These are phyloP conservation scores for Craseonycteris thonglongyai DNA, from an alignment of 2,113 vertebrate species.

Conservation along the genomic window DNA sequence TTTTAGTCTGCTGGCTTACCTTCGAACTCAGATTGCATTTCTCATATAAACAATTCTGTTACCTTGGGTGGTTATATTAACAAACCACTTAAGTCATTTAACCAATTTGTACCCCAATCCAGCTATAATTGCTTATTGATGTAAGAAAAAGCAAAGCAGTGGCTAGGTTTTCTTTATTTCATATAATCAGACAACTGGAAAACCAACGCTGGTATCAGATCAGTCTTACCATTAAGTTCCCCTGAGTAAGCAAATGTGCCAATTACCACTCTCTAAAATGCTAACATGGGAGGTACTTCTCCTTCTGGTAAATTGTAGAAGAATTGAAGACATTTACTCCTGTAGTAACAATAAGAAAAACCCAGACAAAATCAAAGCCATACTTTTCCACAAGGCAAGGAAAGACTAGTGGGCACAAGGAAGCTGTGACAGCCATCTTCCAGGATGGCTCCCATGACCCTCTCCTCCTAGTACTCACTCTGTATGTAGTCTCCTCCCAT, in stretches of 20 bases:
- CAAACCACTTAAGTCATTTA: background rate
- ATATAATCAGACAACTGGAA: background rate
- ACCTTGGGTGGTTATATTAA: background rate
- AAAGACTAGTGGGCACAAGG: background rate
- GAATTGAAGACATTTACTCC: background rate
- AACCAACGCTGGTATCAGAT: background rate
- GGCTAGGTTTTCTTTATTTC: background rate
- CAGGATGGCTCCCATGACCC: background rate
- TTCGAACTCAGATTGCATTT: background rate
- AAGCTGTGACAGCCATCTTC: background rate
- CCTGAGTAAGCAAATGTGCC: background rate
- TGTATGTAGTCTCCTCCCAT: too few species aligned
- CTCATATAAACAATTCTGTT: conserved; percentile 7
- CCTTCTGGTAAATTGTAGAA: background rate
- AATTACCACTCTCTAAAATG: background rate
- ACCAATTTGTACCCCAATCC: background rate
- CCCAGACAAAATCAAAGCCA: background rate
- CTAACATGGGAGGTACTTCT: background rate
- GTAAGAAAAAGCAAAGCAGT: background rate
- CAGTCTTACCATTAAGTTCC: background rate
- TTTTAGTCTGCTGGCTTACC: background rate
- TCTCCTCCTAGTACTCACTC: background rate
- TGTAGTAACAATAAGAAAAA: background rate
- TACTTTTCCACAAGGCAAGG: background rate
- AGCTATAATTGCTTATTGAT: background rate